Base-by-base conservation (phyloP, 2,888 invertebrate species). In the Tridacna gigas region DNA sequence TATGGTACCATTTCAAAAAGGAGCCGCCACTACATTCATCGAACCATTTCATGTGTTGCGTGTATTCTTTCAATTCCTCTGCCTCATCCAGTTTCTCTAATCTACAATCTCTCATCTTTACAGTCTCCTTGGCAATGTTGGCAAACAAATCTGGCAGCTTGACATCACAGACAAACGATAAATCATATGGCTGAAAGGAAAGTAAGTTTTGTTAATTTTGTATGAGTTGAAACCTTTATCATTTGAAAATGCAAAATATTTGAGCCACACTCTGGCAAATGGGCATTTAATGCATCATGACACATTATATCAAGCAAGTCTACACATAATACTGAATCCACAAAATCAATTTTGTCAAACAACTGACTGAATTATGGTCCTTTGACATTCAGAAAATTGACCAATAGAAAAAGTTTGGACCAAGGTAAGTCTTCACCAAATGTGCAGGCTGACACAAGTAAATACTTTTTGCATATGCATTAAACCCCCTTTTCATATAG, bases 111-210 rank as follows among this genome's bases (percentile, higher is more conserved):
- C 93, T 88, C 91, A 93, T 94, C 79, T 93, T 92, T 77, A 94
- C 93, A 20, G 93, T 94, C 78, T 93, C 94, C 93, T 93, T 94
- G 61, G 94, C 93, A 66, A 94, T 86, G 37, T 86, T 88, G 47
- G 94, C 85, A 74, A 91, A 92, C 26, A 94, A 83, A 22, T 91
- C 88, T 60, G 94, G 94, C 9, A 94, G 87, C 25, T 93, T 91
- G 75, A 94, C 88, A 26, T 94, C 93, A 18, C 89, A 86, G 26
- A 94, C 86, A 86, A 94, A 94, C 1, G 91, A 86, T 71, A 94
- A 83, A 84, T 94, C 94, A 89, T 93, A 93, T 1, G 92, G 91
- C 93, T 94, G 89, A 37, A 89, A 91, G 77, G 66, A 66, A 80
- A 63, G 7, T 60, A 60, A 60, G 9, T 60, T n/a, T 20, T 60